A percentile compares a stretch with the other conserved stretches of the same genome.
These are phyloP conservation scores for Budorcas taxicolor DNA, from an alignment of 2,113 vertebrate genomes.

Conservation along the genomic window DNA sequence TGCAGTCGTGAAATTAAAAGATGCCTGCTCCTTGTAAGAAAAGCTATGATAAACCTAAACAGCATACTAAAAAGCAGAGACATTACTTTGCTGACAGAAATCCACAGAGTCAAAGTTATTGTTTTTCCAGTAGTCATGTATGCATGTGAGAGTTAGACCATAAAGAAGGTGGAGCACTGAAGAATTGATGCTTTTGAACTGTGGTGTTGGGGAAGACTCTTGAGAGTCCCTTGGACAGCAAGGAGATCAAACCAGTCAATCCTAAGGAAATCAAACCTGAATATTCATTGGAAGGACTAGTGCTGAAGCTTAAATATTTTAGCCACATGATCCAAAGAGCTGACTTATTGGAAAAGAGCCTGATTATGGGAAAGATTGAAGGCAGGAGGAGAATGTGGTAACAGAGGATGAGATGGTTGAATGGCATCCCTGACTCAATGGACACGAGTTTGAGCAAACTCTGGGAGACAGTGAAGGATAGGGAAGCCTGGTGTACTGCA, in stretches of 20 bases:
- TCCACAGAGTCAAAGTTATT: background rate
- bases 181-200: background rate
- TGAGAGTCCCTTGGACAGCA: background rate
- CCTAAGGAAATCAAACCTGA: background rate
- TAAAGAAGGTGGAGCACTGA: background rate
- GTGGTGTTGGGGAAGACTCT: background rate
- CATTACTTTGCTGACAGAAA: background rate
- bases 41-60: background rate
- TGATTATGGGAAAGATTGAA: too few species aligned
- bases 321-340: too few species aligned
- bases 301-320: background rate
- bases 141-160: background rate
- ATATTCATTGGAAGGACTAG: background rate
- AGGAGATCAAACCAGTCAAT: background rate
- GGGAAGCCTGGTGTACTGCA: too few species aligned
- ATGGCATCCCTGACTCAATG: too few species aligned
- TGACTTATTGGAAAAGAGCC: too few species aligned
- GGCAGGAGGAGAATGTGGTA: too few species aligned
- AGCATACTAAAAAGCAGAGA: background rate
- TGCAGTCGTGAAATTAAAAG: background rate
- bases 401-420: too few species aligned
- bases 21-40: background rate
- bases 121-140: background rate
- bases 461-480: too few species aligned
- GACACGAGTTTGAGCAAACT: too few species aligned